Evolutionary conservation across 1,140 invertebrate species (phyloP).

Genomic region (Episyrphus balteatus): DNA sequence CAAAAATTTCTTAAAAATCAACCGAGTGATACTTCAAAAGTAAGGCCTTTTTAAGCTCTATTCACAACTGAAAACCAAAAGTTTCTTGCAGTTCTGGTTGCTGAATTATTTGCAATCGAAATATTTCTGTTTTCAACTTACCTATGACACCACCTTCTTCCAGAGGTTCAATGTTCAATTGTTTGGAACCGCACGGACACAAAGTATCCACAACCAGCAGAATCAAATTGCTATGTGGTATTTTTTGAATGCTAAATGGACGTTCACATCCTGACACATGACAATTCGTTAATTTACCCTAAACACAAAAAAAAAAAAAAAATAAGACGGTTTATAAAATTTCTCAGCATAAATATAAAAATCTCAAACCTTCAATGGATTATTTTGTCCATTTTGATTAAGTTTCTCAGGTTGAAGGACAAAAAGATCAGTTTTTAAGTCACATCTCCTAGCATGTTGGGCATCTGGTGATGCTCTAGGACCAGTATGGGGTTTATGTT

Average conservation of each 20-base stretch:
- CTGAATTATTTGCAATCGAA: too few species aligned
- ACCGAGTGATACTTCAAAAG: too few species aligned
- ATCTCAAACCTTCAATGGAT: slow-evolving; percentile 45
- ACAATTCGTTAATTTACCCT: slow-evolving; percentile 85
- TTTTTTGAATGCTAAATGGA: slow-evolving; percentile 86
- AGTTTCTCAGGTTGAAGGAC: slow-evolving; percentile 69
- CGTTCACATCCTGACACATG: slow-evolving; percentile 80
- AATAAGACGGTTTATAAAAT: neutral
- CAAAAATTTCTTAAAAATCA: too few species aligned
- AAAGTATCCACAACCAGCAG: slow-evolving; percentile 78
- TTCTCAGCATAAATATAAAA: neutral
- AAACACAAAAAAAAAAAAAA: slow-evolving; percentile 36
- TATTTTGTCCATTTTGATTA: slow-evolving; percentile 62
- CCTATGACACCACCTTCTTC: slow-evolving; percentile 45
- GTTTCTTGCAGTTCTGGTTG: too few species aligned
- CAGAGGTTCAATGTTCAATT: slow-evolving; percentile 65
- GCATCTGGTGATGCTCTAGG: slow-evolving; percentile 41
- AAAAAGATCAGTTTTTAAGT: slow-evolving; percentile 78
- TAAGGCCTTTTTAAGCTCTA: too few species aligned
- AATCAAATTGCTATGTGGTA: slow-evolving; percentile 82
- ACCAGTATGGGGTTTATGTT: slow-evolving; percentile 36
- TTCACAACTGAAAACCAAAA: too few species aligned
- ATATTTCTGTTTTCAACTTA: slow-evolving; percentile 9
- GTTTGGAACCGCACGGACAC: slow-evolving; percentile 78
- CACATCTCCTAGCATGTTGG: slow-evolving; percentile 59